Evolutionary conservation across 1,140 invertebrate species (phyloP).

Genomic region (Bombus impatiens): DNA sequence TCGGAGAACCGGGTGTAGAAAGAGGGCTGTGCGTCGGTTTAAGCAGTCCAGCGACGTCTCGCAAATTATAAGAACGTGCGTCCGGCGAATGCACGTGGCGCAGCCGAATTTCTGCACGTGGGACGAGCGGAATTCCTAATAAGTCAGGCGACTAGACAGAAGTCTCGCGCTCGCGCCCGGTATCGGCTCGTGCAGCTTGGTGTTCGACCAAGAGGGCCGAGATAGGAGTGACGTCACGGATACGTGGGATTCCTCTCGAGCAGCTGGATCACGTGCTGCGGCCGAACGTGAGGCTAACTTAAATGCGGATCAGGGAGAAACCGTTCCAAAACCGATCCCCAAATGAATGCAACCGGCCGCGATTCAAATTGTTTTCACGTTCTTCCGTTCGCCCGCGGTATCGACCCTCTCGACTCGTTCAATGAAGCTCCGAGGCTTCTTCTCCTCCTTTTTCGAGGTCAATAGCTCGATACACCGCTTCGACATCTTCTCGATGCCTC

Average conservation of each 20-base stretch:
- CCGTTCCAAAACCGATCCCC: conserved; percentile 54
- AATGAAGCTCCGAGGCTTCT: not conserved
- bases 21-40: conserved; percentile 53
- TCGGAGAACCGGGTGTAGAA: not conserved
- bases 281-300: conserved; percentile 75
- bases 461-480: not conserved
- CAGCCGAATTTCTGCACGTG: conserved; percentile 70
- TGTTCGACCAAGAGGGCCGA: conserved; percentile 39
- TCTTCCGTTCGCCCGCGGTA: conserved; percentile 34
- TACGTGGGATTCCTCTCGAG: conserved; percentile 74
- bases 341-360: conserved; percentile 49
- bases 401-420: conserved; percentile 26
- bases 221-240: conserved; percentile 76
- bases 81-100: conserved; percentile 70
- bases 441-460: conserved; percentile 16
- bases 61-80: conserved; percentile 74
- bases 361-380: conserved; percentile 61
- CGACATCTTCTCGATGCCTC: not conserved
- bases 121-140: conserved; percentile 77
- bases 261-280: conserved; percentile 79
- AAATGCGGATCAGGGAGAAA: conserved; percentile 71
- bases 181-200: conserved; percentile 59
- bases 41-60: conserved; percentile 66
- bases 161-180: conserved; percentile 50
- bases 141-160: conserved; percentile 71